Percentiles rank a stretch among this genome's conserved stretches.
Evolutionary conservation across 2,113 vertebrate genomes (phyloP).

Genomic region (Cariama cristata): DNA sequence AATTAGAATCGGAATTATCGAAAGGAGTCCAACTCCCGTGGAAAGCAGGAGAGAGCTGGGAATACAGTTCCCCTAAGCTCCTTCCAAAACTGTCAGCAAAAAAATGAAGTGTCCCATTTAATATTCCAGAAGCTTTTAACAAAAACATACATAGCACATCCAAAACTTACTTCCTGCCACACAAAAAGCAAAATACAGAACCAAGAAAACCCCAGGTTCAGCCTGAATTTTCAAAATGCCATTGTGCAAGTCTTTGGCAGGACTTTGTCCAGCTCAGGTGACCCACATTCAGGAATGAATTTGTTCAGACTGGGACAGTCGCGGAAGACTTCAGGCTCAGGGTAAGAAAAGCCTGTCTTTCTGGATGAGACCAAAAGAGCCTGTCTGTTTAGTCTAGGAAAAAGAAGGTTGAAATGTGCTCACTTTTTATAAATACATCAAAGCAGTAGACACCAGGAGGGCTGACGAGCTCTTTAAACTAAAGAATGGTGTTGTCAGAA

Average conservation of each 20-base stretch:
- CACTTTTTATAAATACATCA: background rate
- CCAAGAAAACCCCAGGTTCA: background rate
- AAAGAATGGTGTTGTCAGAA: background rate
- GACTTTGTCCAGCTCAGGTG: background rate
- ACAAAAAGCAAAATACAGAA: background rate
- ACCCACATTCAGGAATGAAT: background rate
- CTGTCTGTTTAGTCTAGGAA: background rate
- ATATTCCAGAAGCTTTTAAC: constrained; percentile 6
- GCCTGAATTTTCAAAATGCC: constrained; percentile 9
- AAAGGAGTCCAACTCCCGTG: background rate
- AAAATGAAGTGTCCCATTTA: background rate
- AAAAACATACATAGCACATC: background rate
- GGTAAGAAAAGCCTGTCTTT: background rate
- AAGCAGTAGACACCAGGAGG: background rate
- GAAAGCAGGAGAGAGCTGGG: background rate
- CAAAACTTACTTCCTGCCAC: background rate
- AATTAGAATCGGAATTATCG: background rate
- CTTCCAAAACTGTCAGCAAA: background rate
- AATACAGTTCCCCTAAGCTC: background rate
- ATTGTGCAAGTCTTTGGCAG: constrained; percentile 1
- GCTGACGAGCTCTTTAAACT: background rate
- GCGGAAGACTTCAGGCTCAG: background rate
- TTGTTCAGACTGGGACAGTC: background rate
- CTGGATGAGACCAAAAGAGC: background rate
- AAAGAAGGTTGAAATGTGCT: background rate